Evolutionary conservation across 2,888 invertebrate genomes (phyloP).

Genomic region (Lasioglossum oenotherae): DNA sequence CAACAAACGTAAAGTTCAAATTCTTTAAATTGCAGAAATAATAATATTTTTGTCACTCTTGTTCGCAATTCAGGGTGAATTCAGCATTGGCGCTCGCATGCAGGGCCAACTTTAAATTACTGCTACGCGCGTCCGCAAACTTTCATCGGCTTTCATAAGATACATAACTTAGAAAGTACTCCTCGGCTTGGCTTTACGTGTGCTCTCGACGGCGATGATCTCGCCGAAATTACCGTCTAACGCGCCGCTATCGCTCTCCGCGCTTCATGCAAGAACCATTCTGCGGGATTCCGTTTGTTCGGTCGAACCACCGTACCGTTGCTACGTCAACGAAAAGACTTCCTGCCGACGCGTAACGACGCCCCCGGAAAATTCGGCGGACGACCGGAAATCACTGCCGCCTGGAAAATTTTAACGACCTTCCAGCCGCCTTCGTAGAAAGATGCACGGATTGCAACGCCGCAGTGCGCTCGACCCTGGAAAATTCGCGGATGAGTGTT

Average conservation of each 20-base stretch:
- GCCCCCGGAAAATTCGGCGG: not conserved
- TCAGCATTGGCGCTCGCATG: not conserved
- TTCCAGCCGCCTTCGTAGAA: not conserved
- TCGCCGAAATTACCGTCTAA: conserved; percentile 43
- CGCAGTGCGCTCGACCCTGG: not conserved
- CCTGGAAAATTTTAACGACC: conserved; percentile 1
- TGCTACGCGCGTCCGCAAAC: conserved; percentile 44
- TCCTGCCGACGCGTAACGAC: not conserved
- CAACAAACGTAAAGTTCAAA: not conserved
- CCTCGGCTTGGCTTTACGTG: conserved; percentile 35
- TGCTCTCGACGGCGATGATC: conserved; percentile 46
- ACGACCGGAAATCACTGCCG: not conserved
- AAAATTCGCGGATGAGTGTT: not conserved
- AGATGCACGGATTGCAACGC: not conserved
- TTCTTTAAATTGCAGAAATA: not conserved
- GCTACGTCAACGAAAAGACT: not conserved
- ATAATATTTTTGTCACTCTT: conserved; percentile 19
- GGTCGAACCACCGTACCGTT: not conserved
- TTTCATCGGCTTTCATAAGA: conserved; percentile 71
- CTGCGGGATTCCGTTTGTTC: conserved; percentile 42
- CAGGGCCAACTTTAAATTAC: conserved; percentile 72
- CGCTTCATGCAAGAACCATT: conserved; percentile 36
- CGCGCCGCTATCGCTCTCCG: conserved; percentile 5
- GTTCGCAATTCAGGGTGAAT: not conserved
- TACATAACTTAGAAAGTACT: conserved; percentile 65